These are phyloP conservation scores for Chromis chromis DNA, from an alignment of 2,797 vertebrate genomes.

Conservation along the genomic window DNA sequence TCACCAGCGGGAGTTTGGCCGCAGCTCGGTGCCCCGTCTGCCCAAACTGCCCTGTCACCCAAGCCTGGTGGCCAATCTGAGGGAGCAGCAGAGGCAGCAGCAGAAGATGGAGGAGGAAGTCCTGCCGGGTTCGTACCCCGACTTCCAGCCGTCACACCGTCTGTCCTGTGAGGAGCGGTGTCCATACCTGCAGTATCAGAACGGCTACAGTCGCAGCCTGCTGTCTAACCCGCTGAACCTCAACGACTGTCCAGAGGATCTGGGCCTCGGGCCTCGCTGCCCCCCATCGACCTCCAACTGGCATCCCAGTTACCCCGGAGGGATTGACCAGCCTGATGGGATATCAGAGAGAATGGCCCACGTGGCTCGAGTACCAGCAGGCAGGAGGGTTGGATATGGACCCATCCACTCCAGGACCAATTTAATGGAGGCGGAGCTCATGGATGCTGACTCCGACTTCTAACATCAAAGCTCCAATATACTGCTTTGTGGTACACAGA, in stretches of 20 bases:
- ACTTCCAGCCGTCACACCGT: slow-evolving; percentile 69
- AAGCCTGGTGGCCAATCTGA: slow-evolving; percentile 86
- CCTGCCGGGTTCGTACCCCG: slow-evolving; percentile 84
- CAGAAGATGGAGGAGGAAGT: slow-evolving; percentile 79
- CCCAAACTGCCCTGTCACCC: slow-evolving; percentile 90
- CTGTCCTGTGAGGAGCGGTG: slow-evolving; percentile 69
- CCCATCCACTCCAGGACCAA: slow-evolving; percentile 94
- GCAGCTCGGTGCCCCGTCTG: slow-evolving; percentile 90
- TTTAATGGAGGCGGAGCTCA: slow-evolving; percentile 93
- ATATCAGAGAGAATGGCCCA: slow-evolving; percentile 66
- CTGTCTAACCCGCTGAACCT: slow-evolving; percentile 82
- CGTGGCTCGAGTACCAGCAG: slow-evolving; percentile 79
- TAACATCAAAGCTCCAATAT: slow-evolving; percentile 60
- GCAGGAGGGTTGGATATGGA: slow-evolving; percentile 80
- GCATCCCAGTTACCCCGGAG: slow-evolving; percentile 71
- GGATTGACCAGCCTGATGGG: slow-evolving; percentile 51
- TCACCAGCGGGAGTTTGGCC: slow-evolving; percentile 57
- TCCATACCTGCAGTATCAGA: slow-evolving; percentile 63
- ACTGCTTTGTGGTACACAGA: slow-evolving; percentile 44
- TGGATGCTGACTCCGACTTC: slow-evolving; percentile 95
- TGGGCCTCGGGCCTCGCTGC: slow-evolving; percentile 52
- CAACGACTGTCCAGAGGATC: slow-evolving; percentile 75
- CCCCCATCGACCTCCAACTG: slow-evolving; percentile 60
- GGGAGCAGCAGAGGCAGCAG: slow-evolving; percentile 72
- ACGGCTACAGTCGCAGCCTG: slow-evolving; percentile 68